Conservation (phyloP, 2,888 invertebrate genomes). For the Galeruca laticollis region DNA sequence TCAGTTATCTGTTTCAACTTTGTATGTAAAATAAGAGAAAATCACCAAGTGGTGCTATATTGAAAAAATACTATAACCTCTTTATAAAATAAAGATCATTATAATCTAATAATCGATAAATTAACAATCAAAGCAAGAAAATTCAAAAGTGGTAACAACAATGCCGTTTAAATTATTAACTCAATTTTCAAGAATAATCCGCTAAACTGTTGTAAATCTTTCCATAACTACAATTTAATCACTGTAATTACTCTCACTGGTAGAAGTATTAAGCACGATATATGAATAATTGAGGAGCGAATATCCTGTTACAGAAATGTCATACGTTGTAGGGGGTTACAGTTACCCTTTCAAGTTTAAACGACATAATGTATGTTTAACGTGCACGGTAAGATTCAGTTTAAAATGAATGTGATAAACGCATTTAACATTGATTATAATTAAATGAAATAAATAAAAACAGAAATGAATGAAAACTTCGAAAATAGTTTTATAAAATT, state of each 20-base stretch:
- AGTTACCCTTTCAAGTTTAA: slow-evolving; percentile 9
- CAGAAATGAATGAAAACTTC: too few species aligned
- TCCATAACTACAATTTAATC: slow-evolving; percentile 22
- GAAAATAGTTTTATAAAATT: too few species aligned
- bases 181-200: not conserved
- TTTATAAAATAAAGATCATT: too few species aligned
- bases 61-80: too few species aligned
- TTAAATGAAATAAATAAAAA: not conserved
- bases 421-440: not conserved
- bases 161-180: not conserved
- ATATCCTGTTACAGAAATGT: slow-evolving; percentile 2
- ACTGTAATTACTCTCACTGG: slow-evolving; percentile 2
- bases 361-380: slow-evolving; percentile 6
- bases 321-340: slow-evolving; percentile 2
- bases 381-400: not conserved
- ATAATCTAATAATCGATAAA: not conserved
- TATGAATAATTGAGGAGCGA: slow-evolving; percentile 8
- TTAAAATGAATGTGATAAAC: not conserved
- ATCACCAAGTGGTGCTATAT: too few species aligned
- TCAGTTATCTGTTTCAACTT: too few species aligned
- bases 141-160: not conserved
- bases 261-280: not conserved
- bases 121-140: not conserved
- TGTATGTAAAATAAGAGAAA: too few species aligned
- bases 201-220: not conserved